Conservation (phyloP, 2,888 invertebrate genomes). For the Cantharis rustica region DNA sequence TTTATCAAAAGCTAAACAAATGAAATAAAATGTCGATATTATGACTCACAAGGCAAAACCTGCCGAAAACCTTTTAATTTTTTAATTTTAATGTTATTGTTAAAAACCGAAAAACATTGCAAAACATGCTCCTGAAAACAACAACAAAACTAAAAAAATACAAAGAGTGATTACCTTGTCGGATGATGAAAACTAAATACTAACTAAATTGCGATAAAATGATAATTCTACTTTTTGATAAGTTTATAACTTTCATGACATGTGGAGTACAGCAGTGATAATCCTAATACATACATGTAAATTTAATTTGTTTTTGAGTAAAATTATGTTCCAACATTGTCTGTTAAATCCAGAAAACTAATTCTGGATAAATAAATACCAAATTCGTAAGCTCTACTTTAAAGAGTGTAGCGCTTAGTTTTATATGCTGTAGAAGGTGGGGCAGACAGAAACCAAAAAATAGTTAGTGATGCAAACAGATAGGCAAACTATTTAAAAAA, state of each 20-base stretch:
- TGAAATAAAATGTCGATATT: not conserved
- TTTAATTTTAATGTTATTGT: not conserved
- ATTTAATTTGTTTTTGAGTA: not conserved
- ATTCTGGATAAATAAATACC: not conserved
- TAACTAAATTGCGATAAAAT: not conserved
- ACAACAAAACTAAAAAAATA: not conserved
- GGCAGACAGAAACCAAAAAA: no score
- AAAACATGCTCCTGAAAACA: not conserved
- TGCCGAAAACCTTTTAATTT: not conserved
- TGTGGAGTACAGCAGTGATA: not conserved
- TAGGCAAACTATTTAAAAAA: no score
- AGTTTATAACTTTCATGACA: not conserved
- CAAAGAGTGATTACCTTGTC: not conserved
- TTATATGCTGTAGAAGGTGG: no score
- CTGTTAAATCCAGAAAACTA: not conserved
- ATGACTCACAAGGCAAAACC: no score
- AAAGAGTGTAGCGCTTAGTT: no score
- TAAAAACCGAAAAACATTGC: not conserved
- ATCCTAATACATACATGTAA: not conserved
- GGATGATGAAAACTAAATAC: not conserved
- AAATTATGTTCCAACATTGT: not conserved
- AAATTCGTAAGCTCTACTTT: not conserved
- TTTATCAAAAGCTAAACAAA: not conserved
- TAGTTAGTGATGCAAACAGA: no score
- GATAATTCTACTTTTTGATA: not conserved